Base-by-base conservation (phyloP, 2,888 invertebrate genomes). In the Chloroclystis v-ata region DNA sequence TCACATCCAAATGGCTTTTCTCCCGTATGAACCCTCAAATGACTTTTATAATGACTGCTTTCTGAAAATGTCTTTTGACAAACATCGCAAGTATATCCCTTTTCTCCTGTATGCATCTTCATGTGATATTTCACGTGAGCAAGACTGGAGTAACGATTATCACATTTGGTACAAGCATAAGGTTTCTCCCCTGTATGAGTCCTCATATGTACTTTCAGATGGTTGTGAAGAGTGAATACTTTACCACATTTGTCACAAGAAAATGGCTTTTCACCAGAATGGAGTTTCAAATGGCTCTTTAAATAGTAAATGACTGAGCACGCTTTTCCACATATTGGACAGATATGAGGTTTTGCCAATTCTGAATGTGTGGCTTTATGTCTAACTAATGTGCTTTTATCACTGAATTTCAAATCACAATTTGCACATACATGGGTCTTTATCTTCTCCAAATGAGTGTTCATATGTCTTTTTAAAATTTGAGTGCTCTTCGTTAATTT, bases 1-100 rank as follows among this genome's bases (percentile, higher is more conserved):
- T 53, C 49, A 20, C 53, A 53, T 0, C 47, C 47, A n/a, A 44
- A 53, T 1, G 47, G 50, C 13, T 45, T 50, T 4, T 50, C 53
- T 0, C 53, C 53, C 0, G 47, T 37, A 12, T 53, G 53, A 24
- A 45, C 47, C 24, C 24, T 42, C 37, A 50, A 32, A n/a, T 52
- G 52, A 41, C 48, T 44, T 14, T 49, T 44, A 29, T 24, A 49
- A 24, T 49, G 48, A 10, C 48, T 49, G 24, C 43, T 49, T 35
- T 37, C 43, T 1, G 48, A 49, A 6, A 49, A 49, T 0, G 48
- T 24, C 37, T 49, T 49, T 4, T 43, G 35, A 26, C 48, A 49
- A 6, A 49, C 11, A 13, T 49, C 48, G 5, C 48, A 49, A 4
- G 40, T 10, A 20, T 40, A 49, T 0, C 40, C 43, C 7, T 49